Conservation (phyloP, 2,113 vertebrate species). For the Orycteropus afer region DNA sequence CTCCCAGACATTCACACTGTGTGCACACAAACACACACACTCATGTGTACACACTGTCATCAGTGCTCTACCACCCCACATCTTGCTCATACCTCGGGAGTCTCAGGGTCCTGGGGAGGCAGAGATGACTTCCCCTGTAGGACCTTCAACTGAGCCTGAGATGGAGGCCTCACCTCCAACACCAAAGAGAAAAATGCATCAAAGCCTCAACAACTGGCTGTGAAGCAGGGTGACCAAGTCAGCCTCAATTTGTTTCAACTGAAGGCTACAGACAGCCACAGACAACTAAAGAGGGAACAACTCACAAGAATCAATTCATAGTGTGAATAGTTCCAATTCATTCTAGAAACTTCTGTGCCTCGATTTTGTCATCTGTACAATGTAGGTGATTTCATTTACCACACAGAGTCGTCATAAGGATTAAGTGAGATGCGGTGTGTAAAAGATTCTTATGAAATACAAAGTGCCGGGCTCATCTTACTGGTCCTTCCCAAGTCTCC, state of each 20-base stretch:
- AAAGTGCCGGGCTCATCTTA: background rate
- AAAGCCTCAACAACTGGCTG: background rate
- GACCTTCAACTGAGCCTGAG: background rate
- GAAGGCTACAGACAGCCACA: background rate
- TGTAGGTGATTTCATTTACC: background rate
- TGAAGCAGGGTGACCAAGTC: background rate
- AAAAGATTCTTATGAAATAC: background rate
- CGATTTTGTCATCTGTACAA: background rate
- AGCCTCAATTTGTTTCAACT: background rate
- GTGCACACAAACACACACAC: background rate
- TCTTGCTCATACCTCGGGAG: background rate
- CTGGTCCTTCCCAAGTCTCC: background rate
- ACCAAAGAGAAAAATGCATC: background rate
- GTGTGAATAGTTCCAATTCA: background rate
- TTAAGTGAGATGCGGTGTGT: background rate
- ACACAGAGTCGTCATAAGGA: background rate
- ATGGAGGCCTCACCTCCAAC: background rate
- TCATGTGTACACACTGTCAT: too few species aligned
- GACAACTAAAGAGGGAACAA: background rate
- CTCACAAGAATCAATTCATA: background rate
- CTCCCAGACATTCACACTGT: background rate
- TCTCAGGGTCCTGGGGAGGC: background rate
- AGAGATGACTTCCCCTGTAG: background rate
- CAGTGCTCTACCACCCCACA: background rate
- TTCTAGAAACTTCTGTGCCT: background rate